These are phyloP conservation scores for Trogon melanurus DNA, from an alignment of 2,113 vertebrate genomes.

Conservation along the genomic window DNA sequence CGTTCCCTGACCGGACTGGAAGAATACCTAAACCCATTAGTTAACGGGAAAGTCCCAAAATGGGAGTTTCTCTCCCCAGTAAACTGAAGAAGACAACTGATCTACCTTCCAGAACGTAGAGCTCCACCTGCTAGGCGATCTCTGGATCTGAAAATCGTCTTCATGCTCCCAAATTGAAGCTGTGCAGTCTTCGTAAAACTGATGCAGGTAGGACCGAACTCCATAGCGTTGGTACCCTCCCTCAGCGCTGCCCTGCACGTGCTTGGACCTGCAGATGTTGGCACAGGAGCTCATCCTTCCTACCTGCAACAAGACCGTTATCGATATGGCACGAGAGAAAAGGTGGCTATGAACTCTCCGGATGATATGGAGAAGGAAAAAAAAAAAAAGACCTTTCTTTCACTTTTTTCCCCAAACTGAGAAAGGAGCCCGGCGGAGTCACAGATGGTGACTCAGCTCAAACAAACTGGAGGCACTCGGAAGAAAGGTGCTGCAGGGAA, in stretches of 20 bases:
- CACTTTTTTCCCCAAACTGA: not conserved
- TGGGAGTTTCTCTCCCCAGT: not conserved
- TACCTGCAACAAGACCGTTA: conserved; percentile 73
- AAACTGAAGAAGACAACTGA: not conserved
- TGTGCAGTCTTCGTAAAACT: conserved; percentile 99
- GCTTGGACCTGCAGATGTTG: conserved; percentile 86
- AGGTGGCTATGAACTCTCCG: not conserved
- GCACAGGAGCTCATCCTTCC: conserved; percentile 93
- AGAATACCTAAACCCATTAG: not conserved
- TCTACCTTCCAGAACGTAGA: conserved; percentile 97
- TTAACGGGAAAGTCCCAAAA: not conserved
- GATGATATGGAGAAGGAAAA: not conserved
- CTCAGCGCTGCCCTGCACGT: conserved; percentile 72
- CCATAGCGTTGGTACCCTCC: conserved; percentile 89
- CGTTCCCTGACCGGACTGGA: not conserved
- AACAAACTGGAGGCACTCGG: not conserved
- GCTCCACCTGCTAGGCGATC: conserved; percentile 95
- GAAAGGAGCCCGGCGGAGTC: not conserved
- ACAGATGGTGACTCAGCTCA: not conserved
- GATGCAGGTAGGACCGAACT: conserved; percentile 97
- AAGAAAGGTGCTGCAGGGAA: not conserved
- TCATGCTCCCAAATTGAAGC: conserved; percentile 97
- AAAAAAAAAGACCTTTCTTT: not conserved
- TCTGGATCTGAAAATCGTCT: conserved; percentile 99
- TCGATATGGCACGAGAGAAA: rapidly evolving